Base-by-base conservation (phyloP, 2,888 invertebrate species). In the Chelonus formosanus region DNA sequence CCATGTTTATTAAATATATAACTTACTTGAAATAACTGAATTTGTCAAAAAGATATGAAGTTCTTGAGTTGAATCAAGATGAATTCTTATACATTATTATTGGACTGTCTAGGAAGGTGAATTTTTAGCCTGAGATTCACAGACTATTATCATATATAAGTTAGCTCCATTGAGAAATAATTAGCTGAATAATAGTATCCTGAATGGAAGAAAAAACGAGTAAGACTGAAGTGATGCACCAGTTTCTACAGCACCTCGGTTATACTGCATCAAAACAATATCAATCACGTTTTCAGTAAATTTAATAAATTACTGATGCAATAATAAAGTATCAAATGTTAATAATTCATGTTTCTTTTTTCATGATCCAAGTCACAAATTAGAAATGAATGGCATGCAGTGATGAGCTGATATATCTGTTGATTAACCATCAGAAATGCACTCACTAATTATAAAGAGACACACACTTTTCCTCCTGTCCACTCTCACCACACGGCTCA, bases 61-160 rank as follows among this genome's bases (percentile, higher is more conserved):
- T 1, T 20, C 20, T 20, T 20, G 20, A 20, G 20, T 20, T 20
- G 20, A 20, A 20, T 20, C 20, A 20, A 20, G 20, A 20, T 20
- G 20, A 20, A 20, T 2, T 20, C 20, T 20, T 20, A 20, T 20
- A 20, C 20, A 20, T 20, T 20, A 20, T 20, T 20, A 20, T 20
- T 20, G 20, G 20, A 20, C 20, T 20, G 20, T 20, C 20, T 20
- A 20, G 35, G 34, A n/a, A 48, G 5, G 35, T 34, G 57, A 57
- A 65, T 70, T 54, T 67, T 45, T 56, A 76, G 68, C 68, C 71
- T 64, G 74, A 68, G 68, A 65, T 73, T 69, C 73, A 56, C 70
- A 62, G 71, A 63, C 70, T 70, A 70, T 45, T 71, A 75, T 78
- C 78, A 77, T 74, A 75, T 76, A 69, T 62, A 64, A 65, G 47